phyloP scores from a whole-genome alignment of 1,140 invertebrate genomes.

The Lordiphosa mommai region DNA sequence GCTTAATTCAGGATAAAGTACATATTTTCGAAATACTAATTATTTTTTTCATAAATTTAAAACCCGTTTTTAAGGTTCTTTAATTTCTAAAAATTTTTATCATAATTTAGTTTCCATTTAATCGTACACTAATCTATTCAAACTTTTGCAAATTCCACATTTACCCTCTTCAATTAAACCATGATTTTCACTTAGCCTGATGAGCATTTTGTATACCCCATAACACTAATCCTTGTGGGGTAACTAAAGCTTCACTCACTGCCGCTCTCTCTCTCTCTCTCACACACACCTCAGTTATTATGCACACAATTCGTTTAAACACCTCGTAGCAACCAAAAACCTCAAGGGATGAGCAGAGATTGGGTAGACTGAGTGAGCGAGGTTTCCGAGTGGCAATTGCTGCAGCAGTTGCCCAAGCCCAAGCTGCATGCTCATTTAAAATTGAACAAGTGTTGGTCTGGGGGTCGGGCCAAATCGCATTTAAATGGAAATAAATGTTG shows the following conservation, averaged over 20 bases:
- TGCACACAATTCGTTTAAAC: constrained; percentile 71
- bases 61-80: no score
- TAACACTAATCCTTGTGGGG: constrained; percentile 48
- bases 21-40: no score
- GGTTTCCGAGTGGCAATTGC: constrained; percentile 43
- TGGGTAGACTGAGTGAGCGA: not conserved
- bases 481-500: constrained; percentile 75
- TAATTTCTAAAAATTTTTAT: no score
- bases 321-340: constrained; percentile 49
- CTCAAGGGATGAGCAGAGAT: constrained; percentile 46
- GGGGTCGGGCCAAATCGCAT: constrained; percentile 59
- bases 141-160: no score
- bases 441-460: constrained; percentile 53
- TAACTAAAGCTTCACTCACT: constrained; percentile 27
- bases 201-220: constrained; percentile 3
- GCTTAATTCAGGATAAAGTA: no score
- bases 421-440: constrained; percentile 63
- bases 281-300: constrained; percentile 32
- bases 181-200: no score
- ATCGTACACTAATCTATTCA: no score
- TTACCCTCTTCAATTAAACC: no score
- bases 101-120: no score
- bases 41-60: no score
- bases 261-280: not conserved
- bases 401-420: constrained; percentile 37